A percentile compares a stretch with the other conserved stretches of the same genome.
Conservation (phyloP, 2,888 invertebrate species). For the Microctonus brassicae region DNA sequence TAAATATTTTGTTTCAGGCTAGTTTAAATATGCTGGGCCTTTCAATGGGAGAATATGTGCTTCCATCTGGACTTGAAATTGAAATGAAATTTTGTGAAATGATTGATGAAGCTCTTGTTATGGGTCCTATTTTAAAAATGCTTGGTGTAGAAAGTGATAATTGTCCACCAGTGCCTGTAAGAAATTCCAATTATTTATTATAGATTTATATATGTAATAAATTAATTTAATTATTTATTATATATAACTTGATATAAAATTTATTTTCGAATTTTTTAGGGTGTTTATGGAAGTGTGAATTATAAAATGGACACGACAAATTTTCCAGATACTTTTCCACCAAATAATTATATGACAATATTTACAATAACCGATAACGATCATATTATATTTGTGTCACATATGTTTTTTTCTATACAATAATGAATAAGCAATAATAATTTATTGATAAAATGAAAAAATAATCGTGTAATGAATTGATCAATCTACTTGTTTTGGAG, state of each 20-base stretch:
- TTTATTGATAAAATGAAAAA: not conserved
- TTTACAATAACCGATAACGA: constrained; percentile 10
- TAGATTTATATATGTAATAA: not conserved
- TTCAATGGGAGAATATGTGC: constrained; percentile 40
- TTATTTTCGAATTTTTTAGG: constrained; percentile 26
- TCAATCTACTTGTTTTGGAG: not conserved
- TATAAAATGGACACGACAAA: constrained; percentile 22
- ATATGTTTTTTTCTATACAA: too few relatives aligned
- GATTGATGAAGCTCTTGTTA: constrained; percentile 39
- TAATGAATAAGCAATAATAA: too few relatives aligned
- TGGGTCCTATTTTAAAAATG: constrained; percentile 32
- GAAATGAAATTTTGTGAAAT: constrained; percentile 37
- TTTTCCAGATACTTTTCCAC: constrained; percentile 39
- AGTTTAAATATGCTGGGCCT: constrained; percentile 28
- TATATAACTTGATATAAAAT: not conserved
- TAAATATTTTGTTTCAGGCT: constrained; percentile 14
- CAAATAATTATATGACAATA: constrained; percentile 34
- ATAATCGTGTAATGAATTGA: not conserved
- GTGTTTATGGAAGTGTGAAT: constrained; percentile 28
- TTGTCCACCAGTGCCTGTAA: constrained; percentile 43
- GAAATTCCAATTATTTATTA: constrained; percentile 5
- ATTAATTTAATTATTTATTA: not conserved
- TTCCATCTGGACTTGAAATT: constrained; percentile 39
- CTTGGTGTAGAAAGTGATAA: constrained; percentile 25
- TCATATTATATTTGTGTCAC: not conserved